Conservation (phyloP, 2,888 invertebrate species). For the Aricia artaxerxes region DNA sequence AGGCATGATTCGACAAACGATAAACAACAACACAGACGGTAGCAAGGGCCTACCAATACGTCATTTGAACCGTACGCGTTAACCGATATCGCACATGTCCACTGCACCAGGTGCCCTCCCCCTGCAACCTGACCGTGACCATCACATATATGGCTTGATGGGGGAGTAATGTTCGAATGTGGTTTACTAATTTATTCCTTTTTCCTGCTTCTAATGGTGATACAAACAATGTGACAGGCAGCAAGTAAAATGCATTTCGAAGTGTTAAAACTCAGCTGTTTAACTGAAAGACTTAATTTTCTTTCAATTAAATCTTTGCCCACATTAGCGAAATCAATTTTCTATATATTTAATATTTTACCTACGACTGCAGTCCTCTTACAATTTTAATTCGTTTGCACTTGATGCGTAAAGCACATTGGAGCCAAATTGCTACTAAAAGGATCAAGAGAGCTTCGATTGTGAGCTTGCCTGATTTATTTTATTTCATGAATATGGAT, state of each 20-base stretch:
- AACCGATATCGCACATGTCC: constrained; percentile 41
- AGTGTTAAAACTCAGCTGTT: too few species aligned
- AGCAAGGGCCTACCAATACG: background rate
- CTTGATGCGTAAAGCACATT: background rate
- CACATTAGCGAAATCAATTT: too few species aligned
- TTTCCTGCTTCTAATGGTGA: background rate
- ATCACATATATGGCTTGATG: constrained; percentile 57
- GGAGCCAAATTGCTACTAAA: background rate
- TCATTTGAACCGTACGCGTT: background rate
- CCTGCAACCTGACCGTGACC: constrained; percentile 57
- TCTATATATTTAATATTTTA: background rate
- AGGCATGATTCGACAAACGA: background rate
- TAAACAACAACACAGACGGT: background rate
- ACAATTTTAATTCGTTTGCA: background rate
- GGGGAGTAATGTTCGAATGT: constrained; percentile 41
- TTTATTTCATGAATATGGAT: constrained; percentile 6
- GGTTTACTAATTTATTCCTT: background rate
- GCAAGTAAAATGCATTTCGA: background rate
- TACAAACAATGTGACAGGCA: background rate
- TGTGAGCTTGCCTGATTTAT: background rate
- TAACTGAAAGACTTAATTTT: background rate
- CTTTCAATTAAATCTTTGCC: background rate
- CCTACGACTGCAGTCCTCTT: background rate
- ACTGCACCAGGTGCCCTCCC: constrained; percentile 50
- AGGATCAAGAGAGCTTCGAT: background rate